These are phyloP conservation scores for Andrena praecox DNA, from an alignment of 2,888 invertebrate species.

Conservation along the genomic window DNA sequence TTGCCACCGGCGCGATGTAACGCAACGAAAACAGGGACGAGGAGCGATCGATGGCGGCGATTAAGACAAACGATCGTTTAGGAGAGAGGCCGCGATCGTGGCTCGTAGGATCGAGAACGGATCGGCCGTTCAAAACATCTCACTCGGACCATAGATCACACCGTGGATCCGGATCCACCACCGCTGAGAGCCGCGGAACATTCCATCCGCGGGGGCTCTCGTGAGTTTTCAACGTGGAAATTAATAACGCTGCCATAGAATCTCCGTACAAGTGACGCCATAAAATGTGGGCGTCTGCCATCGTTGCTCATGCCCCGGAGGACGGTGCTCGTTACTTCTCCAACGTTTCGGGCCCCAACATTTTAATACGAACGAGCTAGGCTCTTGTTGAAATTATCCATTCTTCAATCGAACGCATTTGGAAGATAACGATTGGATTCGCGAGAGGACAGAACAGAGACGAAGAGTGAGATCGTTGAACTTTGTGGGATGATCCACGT, in stretches of 20 bases:
- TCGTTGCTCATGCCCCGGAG: conserved; percentile 29
- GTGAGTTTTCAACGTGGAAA: conserved; percentile 78
- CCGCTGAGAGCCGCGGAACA: conserved; percentile 73
- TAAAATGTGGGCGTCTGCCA: conserved; percentile 75
- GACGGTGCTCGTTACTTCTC: background rate
- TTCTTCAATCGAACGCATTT: no score
- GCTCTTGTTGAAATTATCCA: no score
- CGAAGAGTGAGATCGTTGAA: background rate
- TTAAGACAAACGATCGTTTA: conserved; percentile 84
- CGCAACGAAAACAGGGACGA: conserved; percentile 54
- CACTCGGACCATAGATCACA: conserved; percentile 83
- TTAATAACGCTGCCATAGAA: conserved; percentile 76
- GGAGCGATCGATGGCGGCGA: conserved; percentile 80
- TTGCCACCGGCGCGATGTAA: conserved; percentile 74
- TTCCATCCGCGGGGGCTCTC: conserved; percentile 71
- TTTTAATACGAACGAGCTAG: background rate
- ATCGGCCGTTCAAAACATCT: conserved; percentile 84
- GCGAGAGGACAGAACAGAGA: no score
- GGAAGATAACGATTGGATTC: no score
- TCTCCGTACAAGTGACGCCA: conserved; percentile 70
- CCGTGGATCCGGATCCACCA: conserved; percentile 70
- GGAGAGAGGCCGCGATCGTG: conserved; percentile 71
- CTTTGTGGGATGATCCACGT: background rate
- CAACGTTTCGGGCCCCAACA: background rate
- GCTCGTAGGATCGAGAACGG: conserved; percentile 79